These are phyloP conservation scores for Syritta pipiens DNA, from an alignment of 2,888 invertebrate genomes.

Conservation along the genomic window DNA sequence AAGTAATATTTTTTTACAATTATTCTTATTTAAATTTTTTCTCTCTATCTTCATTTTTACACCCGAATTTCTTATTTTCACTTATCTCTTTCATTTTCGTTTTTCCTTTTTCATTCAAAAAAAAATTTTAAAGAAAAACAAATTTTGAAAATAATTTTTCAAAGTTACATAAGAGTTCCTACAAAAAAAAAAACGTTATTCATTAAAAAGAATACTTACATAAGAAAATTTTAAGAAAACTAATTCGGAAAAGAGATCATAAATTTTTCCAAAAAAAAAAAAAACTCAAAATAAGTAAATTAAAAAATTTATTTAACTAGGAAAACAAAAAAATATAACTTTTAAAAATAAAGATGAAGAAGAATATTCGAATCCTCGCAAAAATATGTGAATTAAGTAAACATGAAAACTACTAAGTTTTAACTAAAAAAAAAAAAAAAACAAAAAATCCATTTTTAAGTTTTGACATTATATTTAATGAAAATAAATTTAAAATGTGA, in stretches of 20 bases:
- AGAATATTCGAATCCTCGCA: conserved; percentile 70
- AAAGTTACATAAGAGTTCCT: conserved; percentile 55
- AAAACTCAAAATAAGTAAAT: conserved; percentile 13
- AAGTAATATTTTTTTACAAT: conserved; percentile 36
- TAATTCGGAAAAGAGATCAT: conserved; percentile 14
- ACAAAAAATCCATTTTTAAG: conserved; percentile 49
- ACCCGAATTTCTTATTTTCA: background rate
- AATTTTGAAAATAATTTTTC: conserved; percentile 7
- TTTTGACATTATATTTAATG: conserved; percentile 62
- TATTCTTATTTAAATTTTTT: background rate
- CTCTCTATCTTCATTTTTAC: too few species aligned
- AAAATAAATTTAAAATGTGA: conserved; percentile 15
- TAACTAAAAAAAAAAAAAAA: conserved; percentile 11
- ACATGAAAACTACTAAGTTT: conserved; percentile 10
- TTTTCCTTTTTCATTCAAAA: background rate
- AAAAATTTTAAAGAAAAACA: conserved; percentile 10
- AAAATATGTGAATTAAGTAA: conserved; percentile 68
- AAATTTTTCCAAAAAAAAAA: conserved; percentile 9
- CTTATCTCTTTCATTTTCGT: background rate
- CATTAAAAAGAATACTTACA: conserved; percentile 30
- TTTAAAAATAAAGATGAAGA: background rate
- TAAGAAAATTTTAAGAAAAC: conserved; percentile 35
- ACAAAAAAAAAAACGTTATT: conserved; percentile 39
- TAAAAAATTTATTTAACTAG: conserved; percentile 37
- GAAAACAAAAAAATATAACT: conserved; percentile 7